Base-by-base conservation (phyloP, 2,888 invertebrate genomes). In the Timema cristinae region DNA sequence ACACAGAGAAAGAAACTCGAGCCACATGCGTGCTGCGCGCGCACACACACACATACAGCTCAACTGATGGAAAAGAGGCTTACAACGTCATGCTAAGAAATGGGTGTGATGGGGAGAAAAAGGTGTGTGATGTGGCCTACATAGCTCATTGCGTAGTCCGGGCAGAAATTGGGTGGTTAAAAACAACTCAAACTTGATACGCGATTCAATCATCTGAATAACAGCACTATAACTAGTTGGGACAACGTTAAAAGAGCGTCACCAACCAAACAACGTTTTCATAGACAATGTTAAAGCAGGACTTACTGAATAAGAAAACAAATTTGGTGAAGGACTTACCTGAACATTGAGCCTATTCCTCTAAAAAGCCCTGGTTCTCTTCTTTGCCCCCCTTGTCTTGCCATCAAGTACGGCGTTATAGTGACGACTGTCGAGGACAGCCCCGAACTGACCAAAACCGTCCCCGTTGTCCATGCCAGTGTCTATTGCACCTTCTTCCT, bases 301-400 rank as follows among this genome's bases (percentile, higher is more conserved):
- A 32, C 32, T 32, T 32, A 32, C 32, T 32, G 32, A 2, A 32
- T 32, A 32, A 32, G 32, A 32, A 32, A 32, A 32, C 32, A 32
- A 32, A 32, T 32, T 1, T 32, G n/a, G 54, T 54, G 1, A n/a
- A n/a, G 54, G 4, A 79, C 78, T 79, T 81, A 90, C 90, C 90
- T 87, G 80, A 92, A 91, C 90, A 92, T 91, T 10, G 89, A 90
- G 10, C 91, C 90, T 70, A 91, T 85, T 9, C 92, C 92, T 81
- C 93, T 93, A 68, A 95, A 85, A 50, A 95, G 83, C 2, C 94
- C 91, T 0, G 91, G 89, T 79, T 92, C n/a, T 92, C 82, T 92
- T 92, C 80, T n/a, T 85, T 85, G 16, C 79, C 79, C 5, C 77
- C 76, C 77, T 83, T 83, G 79, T 83, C 78, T 88, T 89, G 67